Conservation (phyloP, 2,888 invertebrate species). For the Pasiphila rectangulata region DNA sequence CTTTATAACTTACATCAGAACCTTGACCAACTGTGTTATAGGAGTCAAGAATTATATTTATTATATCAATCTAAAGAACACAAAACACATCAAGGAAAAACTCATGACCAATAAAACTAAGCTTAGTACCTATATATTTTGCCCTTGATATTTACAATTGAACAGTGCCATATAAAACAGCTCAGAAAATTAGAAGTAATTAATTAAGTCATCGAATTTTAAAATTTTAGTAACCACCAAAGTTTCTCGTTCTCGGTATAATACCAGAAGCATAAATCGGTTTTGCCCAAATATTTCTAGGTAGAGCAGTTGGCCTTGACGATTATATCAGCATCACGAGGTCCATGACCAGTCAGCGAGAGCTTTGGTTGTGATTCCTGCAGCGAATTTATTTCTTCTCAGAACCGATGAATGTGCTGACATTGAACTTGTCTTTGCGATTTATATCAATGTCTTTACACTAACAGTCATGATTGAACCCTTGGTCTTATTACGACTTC, state of each 20-base stretch:
- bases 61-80: no score
- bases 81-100: no score
- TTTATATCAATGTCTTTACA: slow-evolving; percentile 1
- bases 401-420: slow-evolving; percentile 41
- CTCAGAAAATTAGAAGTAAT: no score
- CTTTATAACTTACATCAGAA: slow-evolving; percentile 24
- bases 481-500: background rate
- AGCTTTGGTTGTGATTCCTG: slow-evolving; percentile 40
- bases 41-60: no score
- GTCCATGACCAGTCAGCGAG: slow-evolving; percentile 50
- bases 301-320: slow-evolving; percentile 53
- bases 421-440: slow-evolving; percentile 45
- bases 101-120: no score
- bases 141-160: no score
- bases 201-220: no score
- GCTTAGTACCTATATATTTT: no score
- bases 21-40: slow-evolving; percentile 41
- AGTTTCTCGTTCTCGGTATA: no score
- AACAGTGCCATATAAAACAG: no score
- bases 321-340: slow-evolving; percentile 42
- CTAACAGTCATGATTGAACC: background rate
- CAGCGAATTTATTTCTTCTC: slow-evolving; percentile 38
- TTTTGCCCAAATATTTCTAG: slow-evolving; percentile 10
- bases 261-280: slow-evolving; percentile 20
- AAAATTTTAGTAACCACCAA: no score